These are phyloP conservation scores for Pterois miles DNA, from an alignment of 2,797 vertebrate species.

Conservation along the genomic window DNA sequence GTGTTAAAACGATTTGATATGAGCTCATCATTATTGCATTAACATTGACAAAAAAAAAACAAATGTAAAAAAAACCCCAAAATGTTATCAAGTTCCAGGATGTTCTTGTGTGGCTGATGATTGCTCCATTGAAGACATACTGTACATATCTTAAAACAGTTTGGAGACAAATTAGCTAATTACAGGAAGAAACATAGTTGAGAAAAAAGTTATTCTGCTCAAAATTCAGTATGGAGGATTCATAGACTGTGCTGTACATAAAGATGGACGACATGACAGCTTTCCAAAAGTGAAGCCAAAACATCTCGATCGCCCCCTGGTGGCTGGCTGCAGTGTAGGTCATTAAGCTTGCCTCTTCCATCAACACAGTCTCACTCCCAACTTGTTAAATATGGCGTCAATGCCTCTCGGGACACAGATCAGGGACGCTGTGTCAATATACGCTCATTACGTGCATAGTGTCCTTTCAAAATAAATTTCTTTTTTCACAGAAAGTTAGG, in stretches of 20 bases:
- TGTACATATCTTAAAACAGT: background rate
- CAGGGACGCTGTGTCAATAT: background rate
- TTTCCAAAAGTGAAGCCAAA: no score
- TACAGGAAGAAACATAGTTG: background rate
- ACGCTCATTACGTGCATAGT: background rate
- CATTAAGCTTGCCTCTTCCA: no score
- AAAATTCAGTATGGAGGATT: background rate
- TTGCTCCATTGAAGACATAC: background rate
- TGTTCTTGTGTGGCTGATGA: background rate
- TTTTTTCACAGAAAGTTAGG: no score
- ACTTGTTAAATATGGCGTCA: no score
- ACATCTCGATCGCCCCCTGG: no score
- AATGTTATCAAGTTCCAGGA: background rate
- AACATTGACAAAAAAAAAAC: no score
- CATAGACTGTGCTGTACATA: background rate
- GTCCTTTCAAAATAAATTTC: background rate
- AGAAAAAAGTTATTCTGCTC: background rate
- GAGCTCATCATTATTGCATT: no score
- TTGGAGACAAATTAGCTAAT: conserved; percentile 10
- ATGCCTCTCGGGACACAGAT: no score
- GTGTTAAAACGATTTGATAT: no score
- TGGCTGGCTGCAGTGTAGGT: no score
- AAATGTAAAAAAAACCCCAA: background rate
- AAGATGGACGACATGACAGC: background rate
- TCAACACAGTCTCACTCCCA: no score